Percentiles rank a stretch among this genome's conserved stretches.
Evolutionary conservation across 2,113 vertebrate species (phyloP).

Genomic region (Psilopsiagon aymara): DNA sequence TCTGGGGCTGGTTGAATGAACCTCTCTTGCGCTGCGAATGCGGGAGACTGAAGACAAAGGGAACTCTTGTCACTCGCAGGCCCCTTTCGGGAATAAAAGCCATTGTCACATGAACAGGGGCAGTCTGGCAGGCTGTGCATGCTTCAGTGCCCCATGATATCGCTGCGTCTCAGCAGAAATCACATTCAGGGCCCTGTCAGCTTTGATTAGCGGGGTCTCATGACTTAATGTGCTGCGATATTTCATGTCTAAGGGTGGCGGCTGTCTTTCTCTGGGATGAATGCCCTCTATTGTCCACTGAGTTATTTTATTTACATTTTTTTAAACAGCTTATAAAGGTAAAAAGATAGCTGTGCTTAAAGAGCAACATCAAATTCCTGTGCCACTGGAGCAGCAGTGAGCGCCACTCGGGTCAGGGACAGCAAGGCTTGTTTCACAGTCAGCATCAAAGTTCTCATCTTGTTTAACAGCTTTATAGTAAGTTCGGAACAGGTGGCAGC

Average conservation of each 20-base stretch:
- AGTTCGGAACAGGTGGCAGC: constrained; percentile 69
- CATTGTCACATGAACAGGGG: constrained; percentile 77
- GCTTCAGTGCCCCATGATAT: constrained; percentile 77
- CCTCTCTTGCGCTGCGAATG: constrained; percentile 70
- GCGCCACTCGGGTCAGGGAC: constrained; percentile 49
- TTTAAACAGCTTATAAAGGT: constrained; percentile 83
- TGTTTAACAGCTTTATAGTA: constrained; percentile 73
- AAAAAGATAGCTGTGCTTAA: constrained; percentile 74
- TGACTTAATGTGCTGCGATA: constrained; percentile 76
- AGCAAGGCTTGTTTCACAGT: constrained; percentile 51
- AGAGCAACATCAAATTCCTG: constrained; percentile 59
- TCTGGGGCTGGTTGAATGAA: constrained; percentile 77
- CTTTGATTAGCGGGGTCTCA: constrained; percentile 78
- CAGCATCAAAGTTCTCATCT: constrained; percentile 51
- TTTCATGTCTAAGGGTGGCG: constrained; percentile 75
- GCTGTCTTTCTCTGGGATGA: constrained; percentile 71
- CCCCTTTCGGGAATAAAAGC: constrained; percentile 74
- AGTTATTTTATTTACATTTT: constrained; percentile 82
- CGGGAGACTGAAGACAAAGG: constrained; percentile 75
- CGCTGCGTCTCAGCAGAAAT: constrained; percentile 68
- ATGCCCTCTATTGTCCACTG: constrained; percentile 78
- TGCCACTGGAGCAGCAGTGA: constrained; percentile 47
- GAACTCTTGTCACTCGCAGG: constrained; percentile 78
- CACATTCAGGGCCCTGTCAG: constrained; percentile 78
- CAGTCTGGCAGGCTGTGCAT: constrained; percentile 79